These are phyloP conservation scores for Smutsia gigantea DNA, from an alignment of 2,797 vertebrate genomes.

Conservation along the genomic window DNA sequence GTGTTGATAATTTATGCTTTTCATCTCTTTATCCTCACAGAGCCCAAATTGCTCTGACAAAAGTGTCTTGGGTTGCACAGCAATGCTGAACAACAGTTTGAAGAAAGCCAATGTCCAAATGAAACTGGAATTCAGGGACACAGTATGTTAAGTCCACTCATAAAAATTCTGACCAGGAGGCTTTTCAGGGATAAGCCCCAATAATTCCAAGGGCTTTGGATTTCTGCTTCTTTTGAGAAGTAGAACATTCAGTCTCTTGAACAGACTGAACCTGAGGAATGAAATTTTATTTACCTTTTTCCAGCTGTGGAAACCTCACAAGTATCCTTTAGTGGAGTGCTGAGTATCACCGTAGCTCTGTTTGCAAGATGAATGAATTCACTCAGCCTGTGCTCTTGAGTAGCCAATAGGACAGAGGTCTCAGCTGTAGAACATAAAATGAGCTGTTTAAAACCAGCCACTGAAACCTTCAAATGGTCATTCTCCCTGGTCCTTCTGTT, in stretches of 20 bases:
- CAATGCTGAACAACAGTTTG: conserved; percentile 1
- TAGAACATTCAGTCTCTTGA: not conserved
- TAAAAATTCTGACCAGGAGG: conserved; percentile 18
- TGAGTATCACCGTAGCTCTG: not conserved
- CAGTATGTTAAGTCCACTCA: not conserved
- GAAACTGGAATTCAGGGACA: conserved; percentile 52
- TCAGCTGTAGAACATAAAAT: not conserved
- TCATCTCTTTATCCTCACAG: conserved; percentile 12
- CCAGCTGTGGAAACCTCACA: not conserved
- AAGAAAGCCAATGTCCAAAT: not conserved
- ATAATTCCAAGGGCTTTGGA: not conserved
- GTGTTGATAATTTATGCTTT: conserved; percentile 2
- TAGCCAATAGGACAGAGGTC: not conserved
- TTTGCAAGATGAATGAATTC: not conserved
- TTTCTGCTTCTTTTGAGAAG: not conserved
- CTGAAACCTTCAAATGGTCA: not conserved
- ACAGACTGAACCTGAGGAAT: not conserved
- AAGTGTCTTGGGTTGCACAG: not conserved
- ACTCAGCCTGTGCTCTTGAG: not conserved
- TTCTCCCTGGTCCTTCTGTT: conserved; percentile 2
- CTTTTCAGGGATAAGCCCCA: conserved; percentile 20
- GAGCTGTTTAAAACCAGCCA: not conserved
- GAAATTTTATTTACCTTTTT: not conserved
- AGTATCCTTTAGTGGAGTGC: not conserved
- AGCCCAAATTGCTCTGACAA: not conserved